phyloP scores from a whole-genome alignment of 1,140 invertebrate species.

The Megalonaias nervosa region DNA sequence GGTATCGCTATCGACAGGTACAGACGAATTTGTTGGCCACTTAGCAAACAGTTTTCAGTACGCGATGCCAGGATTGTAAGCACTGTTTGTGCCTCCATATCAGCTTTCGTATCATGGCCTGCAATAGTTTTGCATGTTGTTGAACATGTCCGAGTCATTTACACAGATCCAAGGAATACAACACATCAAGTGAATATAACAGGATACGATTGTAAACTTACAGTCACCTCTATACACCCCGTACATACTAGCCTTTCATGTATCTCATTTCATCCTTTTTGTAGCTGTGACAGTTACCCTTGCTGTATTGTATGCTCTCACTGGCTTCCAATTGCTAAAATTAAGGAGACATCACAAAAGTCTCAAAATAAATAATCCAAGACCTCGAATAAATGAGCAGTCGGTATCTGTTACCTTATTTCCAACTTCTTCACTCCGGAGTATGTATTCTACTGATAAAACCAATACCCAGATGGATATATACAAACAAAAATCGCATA shows the following conservation, averaged over 20 bases:
- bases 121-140: conserved; percentile 21
- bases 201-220: conserved; percentile 24
- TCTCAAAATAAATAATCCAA: too few species aligned
- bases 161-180: not conserved
- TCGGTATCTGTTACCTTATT: not conserved
- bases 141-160: conserved; percentile 12
- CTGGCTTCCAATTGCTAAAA: conserved; percentile 13
- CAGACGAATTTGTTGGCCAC: conserved; percentile 42
- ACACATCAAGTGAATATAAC: not conserved
- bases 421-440: conserved; percentile 7
- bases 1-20: conserved; percentile 47
- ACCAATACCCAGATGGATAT: not conserved
- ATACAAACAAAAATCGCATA: not conserved
- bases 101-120: conserved; percentile 18
- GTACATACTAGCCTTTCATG: conserved; percentile 12
- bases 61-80: conserved; percentile 18
- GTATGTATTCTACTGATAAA: not conserved
- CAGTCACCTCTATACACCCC: conserved; percentile 1
- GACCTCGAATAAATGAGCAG: too few species aligned
- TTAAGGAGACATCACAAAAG: conserved; percentile 21
- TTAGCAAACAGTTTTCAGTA: conserved; percentile 38
- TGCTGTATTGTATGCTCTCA: conserved; percentile 15
- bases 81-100: not conserved
- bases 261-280: conserved; percentile 19
- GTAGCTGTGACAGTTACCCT: conserved; percentile 10